Evolutionary conservation across 2,888 invertebrate species (phyloP), one percentile per base, ranked within the genome.

Genomic region (Phengaris arion): DNA sequence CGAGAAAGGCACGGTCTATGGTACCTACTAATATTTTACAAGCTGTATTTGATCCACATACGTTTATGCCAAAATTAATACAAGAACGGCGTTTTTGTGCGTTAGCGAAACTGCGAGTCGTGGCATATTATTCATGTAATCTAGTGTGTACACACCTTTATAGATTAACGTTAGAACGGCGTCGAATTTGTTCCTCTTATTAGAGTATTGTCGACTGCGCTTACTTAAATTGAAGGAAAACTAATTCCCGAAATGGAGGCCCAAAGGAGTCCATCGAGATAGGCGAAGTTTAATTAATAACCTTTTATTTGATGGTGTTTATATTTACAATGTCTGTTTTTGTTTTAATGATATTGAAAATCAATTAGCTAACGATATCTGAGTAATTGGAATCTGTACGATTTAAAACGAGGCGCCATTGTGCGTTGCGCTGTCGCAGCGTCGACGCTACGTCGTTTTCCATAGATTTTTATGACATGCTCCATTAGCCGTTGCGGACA

Each of bases 151-250:
- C 35, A 35, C 35, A 35, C 64, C 35, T 13, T 64, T 13, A 64
- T 64, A 64, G 64, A 13, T 64, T 12, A 64, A 35, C 64, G 64
- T 45, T 64, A 59, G 59, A 59, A 59, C 64, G 64, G 64, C 64
- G 64, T 74, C 74, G 76, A 45, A 64, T 79, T 79, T 77, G 80
- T 77, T 79, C 81, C 78, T 80, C 85, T 85, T 85, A 84, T 85
- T 84, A 81, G 81, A 80, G 77, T 82, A 84, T 84, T 85, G 83
- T 82, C 83, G 83, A 81, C 75, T 78, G 82, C 86, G 87, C 87
- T 90, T 85, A 84, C 83, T 85, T 84, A 89, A 89, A 91, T 91
- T 87, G 88, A 92, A 92, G 87, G 89, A 89, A 90, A 91, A 92
- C 92, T 90, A 88, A 91, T 91, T 88, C 86, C 79, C 81, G 81